Evolutionary conservation across 1,140 invertebrate species (phyloP).

Genomic region (Polypedilum vanderplanki): DNA sequence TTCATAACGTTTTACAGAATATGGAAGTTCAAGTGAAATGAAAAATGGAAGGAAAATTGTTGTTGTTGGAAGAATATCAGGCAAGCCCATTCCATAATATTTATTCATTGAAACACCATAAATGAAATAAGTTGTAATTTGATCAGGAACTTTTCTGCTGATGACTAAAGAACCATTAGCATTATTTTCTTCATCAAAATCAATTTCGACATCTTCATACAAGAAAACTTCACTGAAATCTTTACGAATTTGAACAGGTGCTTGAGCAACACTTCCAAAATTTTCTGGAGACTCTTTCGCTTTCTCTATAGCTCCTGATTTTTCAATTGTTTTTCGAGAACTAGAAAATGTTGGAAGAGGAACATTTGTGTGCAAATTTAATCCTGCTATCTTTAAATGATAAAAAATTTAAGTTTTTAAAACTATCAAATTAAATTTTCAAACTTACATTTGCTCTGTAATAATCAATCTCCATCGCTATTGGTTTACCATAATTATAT

Average conservation of each 20-base stretch:
- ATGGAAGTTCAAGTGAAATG: slow-evolving; percentile 69
- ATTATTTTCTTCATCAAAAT: not conserved
- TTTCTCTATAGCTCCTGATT: not conserved
- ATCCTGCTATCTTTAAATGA: too few relatives aligned
- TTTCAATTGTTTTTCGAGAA: too few relatives aligned
- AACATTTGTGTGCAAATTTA: too few relatives aligned
- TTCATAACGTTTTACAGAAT: slow-evolving; percentile 55
- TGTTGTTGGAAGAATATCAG: slow-evolving; percentile 57
- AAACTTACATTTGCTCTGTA: too few relatives aligned
- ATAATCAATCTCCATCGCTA: too few relatives aligned
- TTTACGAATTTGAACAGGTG: slow-evolving; percentile 46
- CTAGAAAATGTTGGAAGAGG: too few relatives aligned
- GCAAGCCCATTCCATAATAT: slow-evolving; percentile 74
- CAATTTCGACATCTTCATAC: slow-evolving; percentile 44
- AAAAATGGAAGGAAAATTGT: slow-evolving; percentile 84
- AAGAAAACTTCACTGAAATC: slow-evolving; percentile 61
- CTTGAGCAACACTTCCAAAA: not conserved
- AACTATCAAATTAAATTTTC: too few relatives aligned
- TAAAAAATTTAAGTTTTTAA: too few relatives aligned
- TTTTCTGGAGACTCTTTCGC: not conserved
- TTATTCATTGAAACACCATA: slow-evolving; percentile 87
- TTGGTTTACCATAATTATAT: too few relatives aligned
- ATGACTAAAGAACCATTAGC: slow-evolving; percentile 39
- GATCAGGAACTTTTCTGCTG: slow-evolving; percentile 62
- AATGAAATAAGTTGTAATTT: slow-evolving; percentile 87